Conservation (phyloP, 2,797 vertebrate species). For the Chiloscyllium punctatum region DNA sequence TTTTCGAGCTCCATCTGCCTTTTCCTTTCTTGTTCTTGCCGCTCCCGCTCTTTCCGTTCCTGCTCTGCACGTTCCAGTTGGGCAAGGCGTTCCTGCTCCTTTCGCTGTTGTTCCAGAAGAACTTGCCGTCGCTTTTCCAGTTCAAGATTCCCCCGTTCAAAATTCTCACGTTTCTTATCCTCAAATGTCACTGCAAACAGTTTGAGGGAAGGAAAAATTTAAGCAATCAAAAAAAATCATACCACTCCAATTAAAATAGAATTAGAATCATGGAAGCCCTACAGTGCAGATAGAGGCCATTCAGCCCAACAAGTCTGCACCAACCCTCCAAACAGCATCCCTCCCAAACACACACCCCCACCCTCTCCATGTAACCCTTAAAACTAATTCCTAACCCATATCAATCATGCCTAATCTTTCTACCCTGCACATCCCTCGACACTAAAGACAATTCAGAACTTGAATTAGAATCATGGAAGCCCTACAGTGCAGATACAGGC, state of each 20-base stretch:
- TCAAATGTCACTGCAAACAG: constrained; percentile 78
- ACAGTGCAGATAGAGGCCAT: too few relatives aligned
- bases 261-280: too few relatives aligned
- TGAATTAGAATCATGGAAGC: too few relatives aligned
- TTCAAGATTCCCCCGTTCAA: constrained; percentile 92
- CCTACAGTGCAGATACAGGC: too few relatives aligned
- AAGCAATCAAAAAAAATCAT: background rate
- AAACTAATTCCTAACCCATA: too few relatives aligned
- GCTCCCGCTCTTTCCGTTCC: constrained; percentile 84
- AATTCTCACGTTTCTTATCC: constrained; percentile 96
- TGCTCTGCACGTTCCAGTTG: constrained; percentile 83
- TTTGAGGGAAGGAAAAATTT: background rate
- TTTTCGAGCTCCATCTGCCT: constrained; percentile 87
- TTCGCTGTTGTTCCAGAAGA: constrained; percentile 87
- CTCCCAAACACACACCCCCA: too few relatives aligned
- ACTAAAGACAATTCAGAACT: too few relatives aligned
- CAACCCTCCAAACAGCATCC: too few relatives aligned
- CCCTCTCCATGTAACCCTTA: too few relatives aligned
- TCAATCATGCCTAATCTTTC: too few relatives aligned
- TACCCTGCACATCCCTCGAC: too few relatives aligned
- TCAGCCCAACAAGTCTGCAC: too few relatives aligned
- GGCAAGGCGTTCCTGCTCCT: constrained; percentile 87
- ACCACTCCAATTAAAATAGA: background rate
- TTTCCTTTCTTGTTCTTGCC: constrained; percentile 84
- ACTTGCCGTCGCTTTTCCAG: constrained; percentile 89